These are phyloP conservation scores for Pteria penguin DNA, from an alignment of 2,888 invertebrate genomes.

Conservation along the genomic window DNA sequence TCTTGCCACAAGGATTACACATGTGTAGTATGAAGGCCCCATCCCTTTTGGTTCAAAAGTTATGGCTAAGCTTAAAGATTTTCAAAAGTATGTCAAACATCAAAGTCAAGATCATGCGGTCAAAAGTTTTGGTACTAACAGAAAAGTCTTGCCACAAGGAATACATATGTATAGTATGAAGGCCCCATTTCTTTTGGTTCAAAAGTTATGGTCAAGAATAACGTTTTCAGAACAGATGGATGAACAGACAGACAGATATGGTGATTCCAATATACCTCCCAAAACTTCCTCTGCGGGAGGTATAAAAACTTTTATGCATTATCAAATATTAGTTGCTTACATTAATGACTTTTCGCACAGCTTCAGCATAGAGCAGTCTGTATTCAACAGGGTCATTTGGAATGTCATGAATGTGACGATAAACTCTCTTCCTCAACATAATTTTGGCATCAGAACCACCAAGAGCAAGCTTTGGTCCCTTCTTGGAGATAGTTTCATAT, in stretches of 20 bases:
- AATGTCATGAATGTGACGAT: slow-evolving; percentile 91
- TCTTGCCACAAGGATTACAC: too few relatives aligned
- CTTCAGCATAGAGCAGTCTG: slow-evolving; percentile 95
- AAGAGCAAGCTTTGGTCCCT: slow-evolving; percentile 68
- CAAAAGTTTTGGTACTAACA: too few relatives aligned
- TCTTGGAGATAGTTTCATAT: slow-evolving; percentile 72
- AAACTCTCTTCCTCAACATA: slow-evolving; percentile 93
- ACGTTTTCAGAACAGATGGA: not conserved
- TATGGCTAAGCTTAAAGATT: too few relatives aligned
- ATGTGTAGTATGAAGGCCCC: slow-evolving; percentile 85
- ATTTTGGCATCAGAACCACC: slow-evolving; percentile 83
- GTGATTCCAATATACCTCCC: too few relatives aligned
- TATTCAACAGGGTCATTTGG: slow-evolving; percentile 97
- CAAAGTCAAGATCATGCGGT: too few relatives aligned
- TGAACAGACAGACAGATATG: too few relatives aligned
- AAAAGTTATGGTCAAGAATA: not conserved
- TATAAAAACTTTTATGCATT: not conserved
- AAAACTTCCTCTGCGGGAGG: not conserved
- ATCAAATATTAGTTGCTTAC: slow-evolving; percentile 81
- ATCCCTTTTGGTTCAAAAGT: not conserved
- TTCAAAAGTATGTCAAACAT: too few relatives aligned
- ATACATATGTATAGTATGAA: too few relatives aligned
- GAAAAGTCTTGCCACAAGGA: too few relatives aligned
- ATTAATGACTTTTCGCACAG: slow-evolving; percentile 96
- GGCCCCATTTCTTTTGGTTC: too few relatives aligned